Evolutionary conservation across 2,797 vertebrate species (phyloP).

Genomic region (Girardinus metallicus): DNA sequence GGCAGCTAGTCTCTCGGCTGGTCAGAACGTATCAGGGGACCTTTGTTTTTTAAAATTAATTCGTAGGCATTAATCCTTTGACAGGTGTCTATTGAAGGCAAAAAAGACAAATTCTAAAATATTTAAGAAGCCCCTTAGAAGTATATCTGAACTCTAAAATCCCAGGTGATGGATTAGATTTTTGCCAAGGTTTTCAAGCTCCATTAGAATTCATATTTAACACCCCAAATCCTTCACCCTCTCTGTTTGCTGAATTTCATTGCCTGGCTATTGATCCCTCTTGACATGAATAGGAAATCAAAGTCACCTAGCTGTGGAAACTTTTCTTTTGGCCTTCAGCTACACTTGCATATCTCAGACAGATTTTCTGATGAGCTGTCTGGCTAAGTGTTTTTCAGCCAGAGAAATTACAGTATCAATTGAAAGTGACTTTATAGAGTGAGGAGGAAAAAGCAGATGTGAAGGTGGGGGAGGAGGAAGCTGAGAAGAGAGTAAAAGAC

Average conservation of each 20-base stretch:
- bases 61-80: constrained; percentile 27
- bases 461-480: constrained; percentile 14
- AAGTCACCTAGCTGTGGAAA: constrained; percentile 65
- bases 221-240: constrained; percentile 47
- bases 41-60: constrained; percentile 48
- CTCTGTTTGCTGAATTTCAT: constrained; percentile 43
- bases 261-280: constrained; percentile 52
- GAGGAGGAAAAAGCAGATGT: constrained; percentile 55
- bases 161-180: not conserved
- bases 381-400: constrained; percentile 59
- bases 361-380: constrained; percentile 63
- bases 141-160: constrained; percentile 11
- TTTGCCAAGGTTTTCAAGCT: constrained; percentile 38
- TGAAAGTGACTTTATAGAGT: constrained; percentile 68
- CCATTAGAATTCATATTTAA: constrained; percentile 49
- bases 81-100: constrained; percentile 1
- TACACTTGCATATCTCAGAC: constrained; percentile 56
- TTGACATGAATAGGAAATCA: constrained; percentile 63
- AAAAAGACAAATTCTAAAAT: constrained; percentile 25
- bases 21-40: constrained; percentile 24
- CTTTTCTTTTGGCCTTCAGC: constrained; percentile 52
- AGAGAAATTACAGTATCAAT: constrained; percentile 66
- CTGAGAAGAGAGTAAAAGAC: constrained; percentile 57
- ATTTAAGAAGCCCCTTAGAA: constrained; percentile 10
- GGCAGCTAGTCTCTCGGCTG: constrained; percentile 40